Evolutionary conservation across 1,140 invertebrate species (phyloP).

Genomic region (Musca domestica): DNA sequence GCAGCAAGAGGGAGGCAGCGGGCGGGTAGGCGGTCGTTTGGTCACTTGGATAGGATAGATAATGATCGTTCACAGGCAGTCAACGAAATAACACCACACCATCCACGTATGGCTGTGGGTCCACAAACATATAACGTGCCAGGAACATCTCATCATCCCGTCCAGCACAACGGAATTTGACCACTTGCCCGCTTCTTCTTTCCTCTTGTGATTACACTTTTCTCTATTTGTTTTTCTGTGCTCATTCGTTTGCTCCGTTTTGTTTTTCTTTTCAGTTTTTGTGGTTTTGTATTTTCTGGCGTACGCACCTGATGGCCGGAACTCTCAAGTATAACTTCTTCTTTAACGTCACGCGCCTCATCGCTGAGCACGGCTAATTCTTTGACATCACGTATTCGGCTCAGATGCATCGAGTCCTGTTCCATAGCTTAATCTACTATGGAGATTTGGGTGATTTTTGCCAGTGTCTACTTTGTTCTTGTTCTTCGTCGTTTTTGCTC

Average conservation of each 20-base stretch:
- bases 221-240: not conserved
- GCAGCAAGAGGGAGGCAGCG: no score
- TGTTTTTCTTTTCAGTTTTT: not conserved
- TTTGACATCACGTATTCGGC: conserved; percentile 51
- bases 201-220: no score
- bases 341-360: conserved; percentile 48
- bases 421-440: conserved; percentile 33
- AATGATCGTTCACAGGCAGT: no score
- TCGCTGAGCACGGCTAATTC: conserved; percentile 43
- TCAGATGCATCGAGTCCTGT: conserved; percentile 52
- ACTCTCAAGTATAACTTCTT: conserved; percentile 51
- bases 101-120: no score
- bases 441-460: conserved; percentile 8
- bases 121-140: no score
- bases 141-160: no score
- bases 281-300: not conserved
- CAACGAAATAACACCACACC: no score
- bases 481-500: conserved; percentile 5
- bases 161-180: no score
- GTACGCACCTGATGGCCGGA: conserved; percentile 42
- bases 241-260: not conserved
- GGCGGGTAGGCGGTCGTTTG: no score
- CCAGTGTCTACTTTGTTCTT: conserved; percentile 14
- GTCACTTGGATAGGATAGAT: no score
- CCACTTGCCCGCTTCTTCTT: no score